Base-by-base conservation (phyloP, 53 echinoderm and acorn worm genomes). In the Astropecten irregularis region DNA sequence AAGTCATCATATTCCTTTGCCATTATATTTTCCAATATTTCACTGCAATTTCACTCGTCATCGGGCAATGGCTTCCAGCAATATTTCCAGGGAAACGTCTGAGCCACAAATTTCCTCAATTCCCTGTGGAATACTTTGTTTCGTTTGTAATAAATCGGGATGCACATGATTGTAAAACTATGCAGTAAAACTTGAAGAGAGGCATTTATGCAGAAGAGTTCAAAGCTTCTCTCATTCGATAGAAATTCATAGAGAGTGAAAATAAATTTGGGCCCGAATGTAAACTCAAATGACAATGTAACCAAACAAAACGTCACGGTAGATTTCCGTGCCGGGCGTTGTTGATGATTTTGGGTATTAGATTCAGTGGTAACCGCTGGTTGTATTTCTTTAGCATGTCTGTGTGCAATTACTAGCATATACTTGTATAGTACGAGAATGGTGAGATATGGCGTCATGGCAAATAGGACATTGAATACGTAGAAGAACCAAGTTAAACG, bases 381-480 rank as follows among this genome's bases (percentile, higher is more conserved):
- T 30, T 42, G 16, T 7, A 61, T 77, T 27, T 60, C 40, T 14
- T 61, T 77, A 8, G 30, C 18, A 9, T 77, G 77, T 77, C 42
- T 40, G 15, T 25, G 27, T 8, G 77, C 77, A 39, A 77, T 60
- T 9, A 47, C 9, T n/a, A 40, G 4, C 44, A 77, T 77, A n/a
- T 44, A 42, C 16, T 0, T 3, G 14, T 60, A 40, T n/a, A 60
- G 28, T 3, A 18, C 1, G 27, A 27, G 2, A 9, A 42, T 29
- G 15, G 42, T 11, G 40, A 29, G 3, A 42, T 29, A 42, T 18
- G 77, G 77, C 34, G n/a, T 0, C 5, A 44, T 9, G 29, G 36
- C 42, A 18, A 77, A 30, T 18, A 31, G 0, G 8, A 2, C 20
- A 38, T 27, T 13, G 19, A 54, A 8, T 15, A 42, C 26, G 61